Conservation (phyloP, 2,888 invertebrate genomes). For the Cephus rjabovi region DNA sequence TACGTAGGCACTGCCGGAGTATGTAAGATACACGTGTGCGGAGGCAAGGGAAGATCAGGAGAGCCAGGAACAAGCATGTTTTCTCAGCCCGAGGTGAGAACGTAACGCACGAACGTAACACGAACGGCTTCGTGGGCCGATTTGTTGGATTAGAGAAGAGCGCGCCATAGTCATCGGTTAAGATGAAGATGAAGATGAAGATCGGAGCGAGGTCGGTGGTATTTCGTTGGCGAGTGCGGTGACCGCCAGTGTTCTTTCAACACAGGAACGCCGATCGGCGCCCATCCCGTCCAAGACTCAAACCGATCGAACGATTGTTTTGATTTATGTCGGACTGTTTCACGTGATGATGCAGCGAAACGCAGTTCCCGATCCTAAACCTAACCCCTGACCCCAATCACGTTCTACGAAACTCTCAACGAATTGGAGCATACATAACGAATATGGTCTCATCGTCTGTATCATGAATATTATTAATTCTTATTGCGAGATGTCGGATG, state of each 20-base stretch:
- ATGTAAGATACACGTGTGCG: neutral
- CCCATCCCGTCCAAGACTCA: constrained; percentile 6
- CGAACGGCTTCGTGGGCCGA: neutral
- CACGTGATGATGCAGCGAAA: constrained; percentile 22
- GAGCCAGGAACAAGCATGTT: neutral
- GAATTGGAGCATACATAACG: constrained; percentile 19
- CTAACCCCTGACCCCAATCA: constrained; percentile 18
- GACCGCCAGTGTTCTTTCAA: constrained; percentile 18
- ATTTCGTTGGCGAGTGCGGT: constrained; percentile 13
- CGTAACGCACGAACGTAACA: neutral
- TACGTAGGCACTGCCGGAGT: neutral
- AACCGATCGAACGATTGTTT: constrained; percentile 21
- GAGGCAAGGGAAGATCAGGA: neutral
- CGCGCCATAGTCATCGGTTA: neutral
- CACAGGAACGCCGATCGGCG: constrained; percentile 12
- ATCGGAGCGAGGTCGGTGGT: constrained; percentile 6
- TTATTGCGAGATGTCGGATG: neutral
- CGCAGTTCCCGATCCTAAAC: constrained; percentile 11
- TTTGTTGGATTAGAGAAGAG: constrained; percentile 6
- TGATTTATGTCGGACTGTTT: constrained; percentile 24
- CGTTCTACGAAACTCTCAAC: constrained; percentile 14
- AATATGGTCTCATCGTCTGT: neutral
- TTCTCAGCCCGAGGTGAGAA: constrained; percentile 4
- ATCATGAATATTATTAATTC: neutral
- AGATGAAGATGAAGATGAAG: constrained; percentile 1